These are phyloP conservation scores for Engystomops pustulosus DNA, from an alignment of 2,113 vertebrate genomes.

Conservation along the genomic window DNA sequence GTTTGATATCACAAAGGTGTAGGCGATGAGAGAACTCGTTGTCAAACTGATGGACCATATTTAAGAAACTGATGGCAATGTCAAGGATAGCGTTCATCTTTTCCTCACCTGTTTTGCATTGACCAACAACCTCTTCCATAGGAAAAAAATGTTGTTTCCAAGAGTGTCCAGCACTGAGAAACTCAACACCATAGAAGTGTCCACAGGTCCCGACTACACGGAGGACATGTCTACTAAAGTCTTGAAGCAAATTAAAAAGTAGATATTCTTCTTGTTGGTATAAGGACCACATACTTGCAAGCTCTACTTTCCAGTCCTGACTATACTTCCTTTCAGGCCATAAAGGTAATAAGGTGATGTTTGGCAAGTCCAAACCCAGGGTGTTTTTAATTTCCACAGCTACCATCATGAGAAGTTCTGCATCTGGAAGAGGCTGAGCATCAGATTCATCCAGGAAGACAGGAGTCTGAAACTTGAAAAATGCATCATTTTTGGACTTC, in stretches of 20 bases:
- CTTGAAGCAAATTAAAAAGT: slow-evolving; percentile 88
- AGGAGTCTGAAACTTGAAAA: slow-evolving; percentile 86
- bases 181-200: slow-evolving; percentile 95
- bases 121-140: slow-evolving; percentile 69
- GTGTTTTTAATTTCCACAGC: slow-evolving; percentile 87
- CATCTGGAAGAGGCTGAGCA: slow-evolving; percentile 73
- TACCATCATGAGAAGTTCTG: slow-evolving; percentile 86
- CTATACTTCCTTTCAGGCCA: slow-evolving; percentile 72
- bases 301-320: slow-evolving; percentile 79
- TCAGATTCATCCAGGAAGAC: slow-evolving; percentile 79
- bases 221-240: slow-evolving; percentile 86
- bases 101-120: slow-evolving; percentile 61
- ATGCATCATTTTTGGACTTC: slow-evolving; percentile 91
- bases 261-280: slow-evolving; percentile 95
- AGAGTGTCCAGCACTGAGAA: slow-evolving; percentile 87
- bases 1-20: slow-evolving; percentile 96
- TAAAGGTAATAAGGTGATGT: slow-evolving; percentile 75
- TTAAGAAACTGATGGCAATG: slow-evolving; percentile 94
- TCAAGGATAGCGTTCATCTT: slow-evolving; percentile 71
- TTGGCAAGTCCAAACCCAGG: slow-evolving; percentile 81
- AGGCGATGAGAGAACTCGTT: slow-evolving; percentile 90
- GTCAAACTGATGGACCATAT: slow-evolving; percentile 94
- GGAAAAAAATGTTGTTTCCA: slow-evolving; percentile 90
- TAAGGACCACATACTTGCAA: slow-evolving; percentile 92
- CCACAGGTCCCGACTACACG: slow-evolving; percentile 93